These are phyloP conservation scores for Aspidoscelis tigris DNA, from an alignment of 2,113 vertebrate genomes.

Conservation along the genomic window DNA sequence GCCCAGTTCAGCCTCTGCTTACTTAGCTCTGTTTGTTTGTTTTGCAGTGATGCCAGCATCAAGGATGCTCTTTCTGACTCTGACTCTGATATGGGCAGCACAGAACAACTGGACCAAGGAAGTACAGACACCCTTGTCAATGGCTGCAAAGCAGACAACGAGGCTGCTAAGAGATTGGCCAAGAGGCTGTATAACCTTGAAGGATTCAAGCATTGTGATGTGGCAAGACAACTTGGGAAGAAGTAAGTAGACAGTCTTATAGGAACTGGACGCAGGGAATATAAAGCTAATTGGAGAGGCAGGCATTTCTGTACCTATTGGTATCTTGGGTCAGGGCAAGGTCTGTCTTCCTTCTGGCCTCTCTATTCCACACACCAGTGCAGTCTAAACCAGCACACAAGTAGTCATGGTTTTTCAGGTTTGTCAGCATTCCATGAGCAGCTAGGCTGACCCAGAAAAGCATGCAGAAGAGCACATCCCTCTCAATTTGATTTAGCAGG, in stretches of 20 bases:
- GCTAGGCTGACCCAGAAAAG: too few relatives aligned
- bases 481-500: too few relatives aligned
- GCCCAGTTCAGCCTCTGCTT: rapidly evolving
- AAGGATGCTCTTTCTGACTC: constrained; percentile 89
- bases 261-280: too few relatives aligned
- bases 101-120: constrained; percentile 86
- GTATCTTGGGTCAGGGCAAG: too few relatives aligned
- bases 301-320: too few relatives aligned
- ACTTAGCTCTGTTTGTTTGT: constrained; percentile 11
- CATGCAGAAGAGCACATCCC: too few relatives aligned
- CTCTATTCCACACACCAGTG: too few relatives aligned
- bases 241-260: constrained; percentile 81
- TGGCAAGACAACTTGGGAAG: constrained; percentile 94
- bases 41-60: constrained; percentile 87
- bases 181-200: constrained; percentile 93
- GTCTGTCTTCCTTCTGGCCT: too few relatives aligned
- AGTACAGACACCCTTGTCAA: constrained; percentile 88
- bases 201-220: constrained; percentile 95
- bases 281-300: too few relatives aligned
- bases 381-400: too few relatives aligned
- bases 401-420: too few relatives aligned
- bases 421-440: too few relatives aligned
- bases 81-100: constrained; percentile 89
- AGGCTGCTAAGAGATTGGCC: constrained; percentile 90
- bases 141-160: constrained; percentile 86